Conservation (phyloP, 2,888 invertebrate species). For the Ectemnius continuus region DNA sequence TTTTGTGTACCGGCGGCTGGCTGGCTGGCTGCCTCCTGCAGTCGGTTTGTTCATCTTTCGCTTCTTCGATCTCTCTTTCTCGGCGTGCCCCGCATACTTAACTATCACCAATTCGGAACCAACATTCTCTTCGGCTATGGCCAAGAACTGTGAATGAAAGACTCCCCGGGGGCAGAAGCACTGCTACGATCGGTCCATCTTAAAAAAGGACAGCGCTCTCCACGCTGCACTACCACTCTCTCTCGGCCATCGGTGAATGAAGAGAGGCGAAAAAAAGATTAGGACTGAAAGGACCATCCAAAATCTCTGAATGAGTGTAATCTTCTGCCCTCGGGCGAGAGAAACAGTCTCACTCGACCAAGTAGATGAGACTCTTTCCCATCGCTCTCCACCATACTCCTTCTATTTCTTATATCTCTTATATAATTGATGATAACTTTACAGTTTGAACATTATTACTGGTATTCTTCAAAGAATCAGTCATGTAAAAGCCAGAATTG, state of each 20-base stretch:
- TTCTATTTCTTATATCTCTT: too few relatives aligned
- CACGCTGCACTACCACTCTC: not conserved
- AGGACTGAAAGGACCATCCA: conserved; percentile 55
- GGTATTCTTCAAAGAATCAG: too few relatives aligned
- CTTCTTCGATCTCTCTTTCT: not conserved
- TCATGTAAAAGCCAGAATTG: too few relatives aligned
- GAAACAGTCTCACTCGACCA: not conserved
- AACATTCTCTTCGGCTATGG: conserved; percentile 7
- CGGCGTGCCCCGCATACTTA: not conserved
- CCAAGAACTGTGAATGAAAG: conserved; percentile 54
- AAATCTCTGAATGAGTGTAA: conserved; percentile 75
- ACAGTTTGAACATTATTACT: too few relatives aligned
- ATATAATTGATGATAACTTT: too few relatives aligned
- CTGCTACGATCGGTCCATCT: conserved; percentile 27
- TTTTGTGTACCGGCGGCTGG: conserved; percentile 54
- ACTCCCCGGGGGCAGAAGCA: conserved; percentile 50
- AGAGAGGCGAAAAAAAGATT: conserved; percentile 37
- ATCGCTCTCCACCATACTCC: too few relatives aligned
- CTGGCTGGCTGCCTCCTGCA: conserved; percentile 12
- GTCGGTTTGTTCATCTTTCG: conserved; percentile 16
- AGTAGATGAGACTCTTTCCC: too few relatives aligned
- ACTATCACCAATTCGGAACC: conserved; percentile 1
- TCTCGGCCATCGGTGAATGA: conserved; percentile 44
- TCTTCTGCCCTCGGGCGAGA: conserved; percentile 60
- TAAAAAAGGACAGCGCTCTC: conserved; percentile 20